phyloP scores from a whole-genome alignment of 2,797 vertebrate genomes.

The Crenichthys baileyi region DNA sequence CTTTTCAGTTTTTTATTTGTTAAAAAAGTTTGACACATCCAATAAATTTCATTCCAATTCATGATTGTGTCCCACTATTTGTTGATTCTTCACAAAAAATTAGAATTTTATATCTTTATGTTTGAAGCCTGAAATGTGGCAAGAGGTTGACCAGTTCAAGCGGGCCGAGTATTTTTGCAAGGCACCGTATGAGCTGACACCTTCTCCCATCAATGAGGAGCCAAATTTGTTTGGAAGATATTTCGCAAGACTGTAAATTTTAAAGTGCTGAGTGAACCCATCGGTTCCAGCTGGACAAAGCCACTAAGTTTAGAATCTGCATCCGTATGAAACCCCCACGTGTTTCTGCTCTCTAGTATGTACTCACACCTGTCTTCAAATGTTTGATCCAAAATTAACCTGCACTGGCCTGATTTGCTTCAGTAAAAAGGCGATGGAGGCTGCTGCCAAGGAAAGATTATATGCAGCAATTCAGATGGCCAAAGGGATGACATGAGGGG shows the following conservation, averaged over 20 bases:
- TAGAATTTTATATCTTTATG: too few relatives aligned
- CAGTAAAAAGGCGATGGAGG: conserved; percentile 9
- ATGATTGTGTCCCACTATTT: too few relatives aligned
- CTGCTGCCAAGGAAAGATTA: conserved; percentile 35
- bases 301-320: not conserved
- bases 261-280: not conserved
- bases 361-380: conserved; percentile 54
- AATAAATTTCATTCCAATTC: too few relatives aligned
- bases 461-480: conserved; percentile 14
- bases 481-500: conserved; percentile 26
- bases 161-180: too few relatives aligned
- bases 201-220: conserved; percentile 29
- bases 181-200: conserved; percentile 10
- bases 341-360: conserved; percentile 32
- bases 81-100: too few relatives aligned
- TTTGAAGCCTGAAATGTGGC: too few relatives aligned
- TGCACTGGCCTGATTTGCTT: conserved; percentile 27
- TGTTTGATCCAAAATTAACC: conserved; percentile 59
- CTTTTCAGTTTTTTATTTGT: too few relatives aligned
- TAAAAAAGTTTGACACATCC: too few relatives aligned
- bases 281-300: conserved; percentile 12
- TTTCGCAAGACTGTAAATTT: conserved; percentile 20
- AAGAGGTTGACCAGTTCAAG: too few relatives aligned
- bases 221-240: not conserved
- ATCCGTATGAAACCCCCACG: conserved; percentile 1